Conservation (phyloP, 2,888 invertebrate genomes). For the Acanthococcus lagerstroemiae region DNA sequence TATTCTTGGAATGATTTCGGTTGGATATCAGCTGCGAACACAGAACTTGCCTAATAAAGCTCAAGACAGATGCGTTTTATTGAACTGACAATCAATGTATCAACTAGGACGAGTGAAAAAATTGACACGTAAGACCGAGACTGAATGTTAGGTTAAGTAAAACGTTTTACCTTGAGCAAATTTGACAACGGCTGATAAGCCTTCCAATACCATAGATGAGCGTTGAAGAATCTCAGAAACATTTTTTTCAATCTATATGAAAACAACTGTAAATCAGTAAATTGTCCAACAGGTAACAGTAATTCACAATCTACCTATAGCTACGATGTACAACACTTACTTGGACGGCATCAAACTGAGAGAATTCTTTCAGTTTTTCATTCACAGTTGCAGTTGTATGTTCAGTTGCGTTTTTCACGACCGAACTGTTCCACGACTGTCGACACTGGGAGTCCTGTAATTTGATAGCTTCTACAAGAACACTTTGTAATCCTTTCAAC, state of each 20-base stretch:
- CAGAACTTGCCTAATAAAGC: too few species aligned
- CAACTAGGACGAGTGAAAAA: too few species aligned
- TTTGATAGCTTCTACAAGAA: slow-evolving; percentile 55
- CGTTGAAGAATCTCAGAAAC: slow-evolving; percentile 53
- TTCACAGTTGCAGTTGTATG: slow-evolving; percentile 9
- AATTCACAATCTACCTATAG: slow-evolving; percentile 15
- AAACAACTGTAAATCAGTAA: slow-evolving; percentile 3
- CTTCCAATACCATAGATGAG: slow-evolving; percentile 58
- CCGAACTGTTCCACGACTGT: slow-evolving; percentile 59
- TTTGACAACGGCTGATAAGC: slow-evolving; percentile 50
- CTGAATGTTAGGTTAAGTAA: not conserved
- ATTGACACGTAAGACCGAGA: too few species aligned
- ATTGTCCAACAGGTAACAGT: not conserved
- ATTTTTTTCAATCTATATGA: slow-evolving; percentile 42
- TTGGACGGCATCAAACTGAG: not conserved
- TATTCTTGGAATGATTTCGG: not conserved
- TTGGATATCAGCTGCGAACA: not conserved
- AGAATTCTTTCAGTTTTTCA: slow-evolving; percentile 6
- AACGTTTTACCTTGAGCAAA: slow-evolving; percentile 37
- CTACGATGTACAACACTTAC: slow-evolving; percentile 4
- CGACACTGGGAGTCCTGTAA: slow-evolving; percentile 54
- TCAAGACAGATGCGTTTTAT: too few species aligned
- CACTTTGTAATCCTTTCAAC: slow-evolving; percentile 57
- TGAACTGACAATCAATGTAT: too few species aligned
- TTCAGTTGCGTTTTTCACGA: slow-evolving; percentile 44